phyloP scores from a whole-genome alignment of 2,888 invertebrate genomes.

The Papilio elwesi region DNA sequence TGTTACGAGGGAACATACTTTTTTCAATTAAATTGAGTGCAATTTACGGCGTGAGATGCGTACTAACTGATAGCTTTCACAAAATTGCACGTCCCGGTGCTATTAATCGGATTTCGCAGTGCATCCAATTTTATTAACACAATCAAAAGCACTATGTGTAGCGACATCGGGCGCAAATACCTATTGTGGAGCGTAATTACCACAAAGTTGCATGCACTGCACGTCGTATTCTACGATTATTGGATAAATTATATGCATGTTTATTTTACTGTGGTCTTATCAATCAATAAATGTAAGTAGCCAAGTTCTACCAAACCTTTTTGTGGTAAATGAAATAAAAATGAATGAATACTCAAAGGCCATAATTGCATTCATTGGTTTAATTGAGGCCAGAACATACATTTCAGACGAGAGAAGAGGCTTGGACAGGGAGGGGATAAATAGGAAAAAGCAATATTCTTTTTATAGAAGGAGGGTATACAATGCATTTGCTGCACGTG shows the following conservation, averaged over 20 bases:
- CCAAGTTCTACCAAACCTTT: too few relatives aligned
- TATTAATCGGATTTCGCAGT: constrained; percentile 41
- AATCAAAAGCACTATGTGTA: constrained; percentile 42
- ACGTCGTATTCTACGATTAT: constrained; percentile 48
- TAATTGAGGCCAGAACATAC: too few relatives aligned
- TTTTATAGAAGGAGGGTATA: too few relatives aligned
- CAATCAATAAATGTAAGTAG: neutral
- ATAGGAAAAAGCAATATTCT: too few relatives aligned
- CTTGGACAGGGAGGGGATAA: too few relatives aligned
- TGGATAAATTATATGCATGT: constrained; percentile 54
- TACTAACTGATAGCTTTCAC: constrained; percentile 41
- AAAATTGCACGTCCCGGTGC: constrained; percentile 40
- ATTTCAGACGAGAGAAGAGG: too few relatives aligned
- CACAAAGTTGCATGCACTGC: constrained; percentile 41
- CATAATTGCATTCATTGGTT: too few relatives aligned
- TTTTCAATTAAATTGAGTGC: constrained; percentile 39
- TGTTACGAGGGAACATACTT: constrained; percentile 11
- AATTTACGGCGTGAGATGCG: constrained; percentile 39
- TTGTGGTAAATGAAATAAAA: too few relatives aligned
- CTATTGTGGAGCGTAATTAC: constrained; percentile 43
- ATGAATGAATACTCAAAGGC: too few relatives aligned
- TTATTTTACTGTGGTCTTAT: constrained; percentile 25
- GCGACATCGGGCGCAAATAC: constrained; percentile 41
- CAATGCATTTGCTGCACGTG: too few relatives aligned
- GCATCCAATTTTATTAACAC: constrained; percentile 43